These are phyloP conservation scores for Sarcophilus harrisii DNA, from an alignment of 2,797 vertebrate genomes.

Conservation along the genomic window DNA sequence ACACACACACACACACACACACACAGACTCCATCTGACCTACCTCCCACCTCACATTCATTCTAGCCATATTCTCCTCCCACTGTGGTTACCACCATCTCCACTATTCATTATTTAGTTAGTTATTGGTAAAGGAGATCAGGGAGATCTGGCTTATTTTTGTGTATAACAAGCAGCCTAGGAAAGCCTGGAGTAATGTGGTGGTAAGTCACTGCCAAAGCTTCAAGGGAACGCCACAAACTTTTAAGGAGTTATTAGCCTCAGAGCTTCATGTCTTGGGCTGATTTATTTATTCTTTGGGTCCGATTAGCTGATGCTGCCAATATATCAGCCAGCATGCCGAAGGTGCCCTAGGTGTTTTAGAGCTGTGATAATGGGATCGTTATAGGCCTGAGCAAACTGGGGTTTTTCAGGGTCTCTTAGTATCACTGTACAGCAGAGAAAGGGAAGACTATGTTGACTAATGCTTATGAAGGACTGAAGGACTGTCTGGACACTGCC, in stretches of 20 bases:
- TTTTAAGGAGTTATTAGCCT: conserved; percentile 48
- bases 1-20: neutral
- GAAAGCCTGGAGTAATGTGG: neutral
- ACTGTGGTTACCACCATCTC: neutral
- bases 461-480: neutral
- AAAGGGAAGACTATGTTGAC: neutral
- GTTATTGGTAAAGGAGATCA: neutral
- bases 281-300: conserved; percentile 74
- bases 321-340: conserved; percentile 69
- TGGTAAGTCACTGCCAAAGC: conserved; percentile 4
- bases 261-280: conserved; percentile 56
- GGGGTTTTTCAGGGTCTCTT: conserved; percentile 67
- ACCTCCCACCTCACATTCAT: neutral
- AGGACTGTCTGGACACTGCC: neutral
- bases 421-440: conserved; percentile 45
- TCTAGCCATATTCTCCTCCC: neutral
- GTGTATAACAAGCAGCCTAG: neutral
- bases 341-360: conserved; percentile 79
- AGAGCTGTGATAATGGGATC: conserved; percentile 77
- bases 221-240: conserved; percentile 25
- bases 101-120: neutral
- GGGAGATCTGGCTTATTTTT: neutral
- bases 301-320: conserved; percentile 61
- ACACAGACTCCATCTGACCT: neutral
- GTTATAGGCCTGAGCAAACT: conserved; percentile 53